Evolutionary conservation across 2,888 invertebrate genomes (phyloP).

Genomic region (Trimorus sp.): DNA sequence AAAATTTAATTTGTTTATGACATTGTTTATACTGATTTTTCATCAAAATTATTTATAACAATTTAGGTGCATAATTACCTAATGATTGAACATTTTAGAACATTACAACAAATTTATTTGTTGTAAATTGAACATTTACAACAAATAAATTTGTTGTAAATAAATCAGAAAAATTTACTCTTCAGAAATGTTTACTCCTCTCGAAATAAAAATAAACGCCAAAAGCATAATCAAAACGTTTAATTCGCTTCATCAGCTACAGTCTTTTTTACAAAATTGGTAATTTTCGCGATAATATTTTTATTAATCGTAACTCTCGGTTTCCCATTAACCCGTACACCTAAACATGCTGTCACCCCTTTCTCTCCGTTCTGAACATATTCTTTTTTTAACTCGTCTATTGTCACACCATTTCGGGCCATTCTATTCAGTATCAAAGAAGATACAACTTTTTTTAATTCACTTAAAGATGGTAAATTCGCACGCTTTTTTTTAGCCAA

Average conservation of each 20-base stretch:
- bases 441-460: conserved; percentile 16
- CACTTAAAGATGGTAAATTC: conserved; percentile 13
- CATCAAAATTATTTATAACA: no score
- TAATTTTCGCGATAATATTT: conserved; percentile 3
- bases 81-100: no score
- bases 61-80: no score
- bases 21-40: no score
- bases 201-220: no score
- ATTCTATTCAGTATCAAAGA: conserved; percentile 35
- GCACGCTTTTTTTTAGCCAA: background rate
- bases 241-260: background rate
- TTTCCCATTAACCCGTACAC: conserved; percentile 43
- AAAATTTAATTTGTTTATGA: no score
- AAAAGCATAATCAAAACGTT: no score
- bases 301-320: conserved; percentile 35
- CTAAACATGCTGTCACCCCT: conserved; percentile 45
- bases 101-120: no score
- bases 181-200: no score
- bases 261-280: background rate
- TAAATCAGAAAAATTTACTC: no score
- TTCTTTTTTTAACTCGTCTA: conserved; percentile 41
- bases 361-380: conserved; percentile 20
- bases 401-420: conserved; percentile 43
- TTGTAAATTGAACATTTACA: no score
- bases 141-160: no score